phyloP scores from a whole-genome alignment of 2,113 vertebrate genomes.

The Anarhynchus alexandrinus region DNA sequence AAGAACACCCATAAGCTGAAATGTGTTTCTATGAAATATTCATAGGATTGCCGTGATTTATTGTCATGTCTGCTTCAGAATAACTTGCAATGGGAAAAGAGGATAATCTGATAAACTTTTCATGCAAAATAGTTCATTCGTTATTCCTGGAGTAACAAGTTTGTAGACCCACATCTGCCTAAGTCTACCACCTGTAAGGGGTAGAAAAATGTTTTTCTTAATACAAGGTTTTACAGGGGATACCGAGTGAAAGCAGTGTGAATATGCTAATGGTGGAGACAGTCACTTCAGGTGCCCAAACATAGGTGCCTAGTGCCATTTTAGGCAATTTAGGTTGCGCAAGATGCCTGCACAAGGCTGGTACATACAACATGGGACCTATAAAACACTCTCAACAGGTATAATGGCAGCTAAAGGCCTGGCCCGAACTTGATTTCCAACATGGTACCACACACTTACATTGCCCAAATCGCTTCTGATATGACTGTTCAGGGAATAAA shows the following conservation, averaged over 20 bases:
- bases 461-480: not conserved
- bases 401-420: not conserved
- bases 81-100: not conserved
- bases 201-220: not conserved
- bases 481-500: not conserved
- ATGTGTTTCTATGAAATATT: conserved; percentile 26
- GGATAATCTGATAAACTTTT: conserved; percentile 21
- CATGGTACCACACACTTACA: not conserved
- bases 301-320: not conserved
- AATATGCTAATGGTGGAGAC: not conserved
- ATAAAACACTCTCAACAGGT: fast-evolving
- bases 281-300: not conserved
- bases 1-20: not conserved
- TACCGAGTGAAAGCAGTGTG: not conserved
- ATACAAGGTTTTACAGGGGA: not conserved
- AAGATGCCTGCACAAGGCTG: not conserved
- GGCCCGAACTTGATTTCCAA: not conserved
- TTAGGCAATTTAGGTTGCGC: not conserved
- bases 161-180: not conserved
- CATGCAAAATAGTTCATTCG: not conserved
- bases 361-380: not conserved
- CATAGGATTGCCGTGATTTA: not conserved
- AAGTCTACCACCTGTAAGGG: fast-evolving
- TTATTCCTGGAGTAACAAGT: not conserved
- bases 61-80: not conserved